Evolutionary conservation across 2,888 invertebrate genomes (phyloP), one percentile per base, ranked within the genome.

Genomic region (Nymphalis polychloros): DNA sequence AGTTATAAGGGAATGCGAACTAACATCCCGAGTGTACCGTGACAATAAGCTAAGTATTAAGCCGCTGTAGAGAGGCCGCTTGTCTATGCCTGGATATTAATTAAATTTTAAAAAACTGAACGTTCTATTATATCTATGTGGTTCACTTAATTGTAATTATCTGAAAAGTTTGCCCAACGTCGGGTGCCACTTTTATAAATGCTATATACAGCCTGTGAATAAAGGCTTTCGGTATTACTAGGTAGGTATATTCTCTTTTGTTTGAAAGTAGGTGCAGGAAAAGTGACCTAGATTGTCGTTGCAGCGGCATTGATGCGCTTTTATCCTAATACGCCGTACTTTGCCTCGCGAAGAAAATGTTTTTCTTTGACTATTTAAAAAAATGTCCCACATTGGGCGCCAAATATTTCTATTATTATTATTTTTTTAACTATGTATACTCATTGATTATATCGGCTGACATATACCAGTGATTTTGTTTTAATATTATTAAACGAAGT

Each of bases 1-100:
- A 77, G 80, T 78, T 83, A 79, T 80, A 84, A 87, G 84, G 84
- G 89, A 88, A 89, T 90, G 90, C 87, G 70, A 80, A 88, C 90
- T 90, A 91, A 91, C 90, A 89, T 83, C 82, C 81, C 80, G 80
- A 78, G 84, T 88, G 88, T 88, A 85, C 79, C 78, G 81, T 86
- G 90, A 91, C 90, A 91, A 91, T 91, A 91, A 90, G 88, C 86
- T 88, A 85, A 84, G 81, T 86, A 80, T 86, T 81, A 81, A 81
- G 85, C 81, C 79, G 85, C 86, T 78, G 85, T 89, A 89, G 88
- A 76, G 88, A 76, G 68, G 75, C 76, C 81, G 81, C 81, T 79
- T 81, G 84, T 75, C 84, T 85, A 79, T 84, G 86, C 81, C 84
- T 83, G 82, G 78, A 73, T 70, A 19, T 50, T 46, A 61, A 59